Conservation (phyloP, 2,113 vertebrate genomes). For the Butastur rufipennis region DNA sequence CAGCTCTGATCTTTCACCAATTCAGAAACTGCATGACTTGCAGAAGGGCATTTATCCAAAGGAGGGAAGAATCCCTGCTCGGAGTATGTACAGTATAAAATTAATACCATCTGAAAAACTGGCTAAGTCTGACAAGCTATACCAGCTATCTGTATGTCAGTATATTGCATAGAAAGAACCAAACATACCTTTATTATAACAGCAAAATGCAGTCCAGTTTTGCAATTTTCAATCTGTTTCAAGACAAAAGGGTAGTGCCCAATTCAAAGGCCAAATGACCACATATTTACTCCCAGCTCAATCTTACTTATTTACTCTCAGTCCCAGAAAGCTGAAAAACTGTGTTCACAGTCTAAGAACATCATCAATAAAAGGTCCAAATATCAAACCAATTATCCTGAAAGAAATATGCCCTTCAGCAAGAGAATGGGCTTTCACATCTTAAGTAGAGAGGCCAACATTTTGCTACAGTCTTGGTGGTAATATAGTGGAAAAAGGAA, state of each 20-base stretch:
- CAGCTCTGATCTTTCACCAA: neutral
- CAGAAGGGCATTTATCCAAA: neutral
- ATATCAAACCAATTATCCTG: neutral
- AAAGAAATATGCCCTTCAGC: neutral
- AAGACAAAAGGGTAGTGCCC: neutral
- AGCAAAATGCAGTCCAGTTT: neutral
- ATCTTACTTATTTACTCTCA: neutral
- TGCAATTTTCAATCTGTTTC: neutral
- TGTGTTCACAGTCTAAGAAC: neutral
- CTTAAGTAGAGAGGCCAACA: neutral
- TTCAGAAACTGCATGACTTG: neutral
- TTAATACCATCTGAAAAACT: neutral
- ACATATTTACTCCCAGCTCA: neutral
- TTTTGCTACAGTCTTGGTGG: neutral
- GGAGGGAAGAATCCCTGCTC: neutral
- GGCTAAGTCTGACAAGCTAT: neutral
- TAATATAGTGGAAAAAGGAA: neutral
- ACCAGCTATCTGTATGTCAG: neutral
- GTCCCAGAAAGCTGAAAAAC: neutral
- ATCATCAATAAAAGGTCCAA: neutral
- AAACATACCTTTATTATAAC: neutral
- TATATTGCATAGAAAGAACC: neutral
- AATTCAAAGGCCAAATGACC: neutral
- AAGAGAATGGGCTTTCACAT: neutral
- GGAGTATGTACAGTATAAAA: neutral